Evolutionary conservation across 2,113 vertebrate species (phyloP).

Genomic region (Andinoacara biseriatus): DNA sequence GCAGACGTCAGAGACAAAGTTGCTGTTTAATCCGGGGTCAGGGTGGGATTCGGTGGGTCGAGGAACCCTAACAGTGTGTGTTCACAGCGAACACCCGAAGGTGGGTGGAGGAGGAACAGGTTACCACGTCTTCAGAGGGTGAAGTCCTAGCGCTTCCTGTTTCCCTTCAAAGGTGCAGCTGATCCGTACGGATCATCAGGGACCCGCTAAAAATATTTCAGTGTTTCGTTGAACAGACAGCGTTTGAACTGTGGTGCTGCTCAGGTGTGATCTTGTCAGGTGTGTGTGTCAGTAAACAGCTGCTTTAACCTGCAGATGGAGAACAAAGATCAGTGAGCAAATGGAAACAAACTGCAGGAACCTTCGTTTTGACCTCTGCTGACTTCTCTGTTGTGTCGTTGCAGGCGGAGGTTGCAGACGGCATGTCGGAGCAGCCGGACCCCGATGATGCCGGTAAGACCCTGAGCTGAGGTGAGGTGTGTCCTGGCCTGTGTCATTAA

Average conservation of each 20-base stretch:
- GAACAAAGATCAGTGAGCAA: accelerated
- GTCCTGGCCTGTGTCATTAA: background rate
- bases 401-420: slow-evolving; percentile 51
- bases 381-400: background rate
- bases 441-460: slow-evolving; percentile 47
- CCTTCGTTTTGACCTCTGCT: no score
- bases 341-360: background rate
- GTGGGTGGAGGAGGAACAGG: no score
- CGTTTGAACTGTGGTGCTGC: background rate
- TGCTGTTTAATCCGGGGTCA: background rate
- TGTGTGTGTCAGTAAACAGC: background rate
- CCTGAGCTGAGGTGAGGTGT: background rate
- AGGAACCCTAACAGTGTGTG: background rate
- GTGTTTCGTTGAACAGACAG: background rate
- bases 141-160: background rate
- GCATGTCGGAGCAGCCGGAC: slow-evolving; percentile 51
- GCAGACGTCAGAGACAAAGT: no score
- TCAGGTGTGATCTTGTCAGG: background rate
- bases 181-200: background rate
- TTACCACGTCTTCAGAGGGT: background rate
- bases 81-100: background rate
- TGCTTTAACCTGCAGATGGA: background rate
- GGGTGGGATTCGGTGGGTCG: no score
- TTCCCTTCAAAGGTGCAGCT: background rate
- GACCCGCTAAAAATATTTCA: background rate